phyloP scores from a whole-genome alignment of 2,797 vertebrate genomes.

The Neoniphon sammara region DNA sequence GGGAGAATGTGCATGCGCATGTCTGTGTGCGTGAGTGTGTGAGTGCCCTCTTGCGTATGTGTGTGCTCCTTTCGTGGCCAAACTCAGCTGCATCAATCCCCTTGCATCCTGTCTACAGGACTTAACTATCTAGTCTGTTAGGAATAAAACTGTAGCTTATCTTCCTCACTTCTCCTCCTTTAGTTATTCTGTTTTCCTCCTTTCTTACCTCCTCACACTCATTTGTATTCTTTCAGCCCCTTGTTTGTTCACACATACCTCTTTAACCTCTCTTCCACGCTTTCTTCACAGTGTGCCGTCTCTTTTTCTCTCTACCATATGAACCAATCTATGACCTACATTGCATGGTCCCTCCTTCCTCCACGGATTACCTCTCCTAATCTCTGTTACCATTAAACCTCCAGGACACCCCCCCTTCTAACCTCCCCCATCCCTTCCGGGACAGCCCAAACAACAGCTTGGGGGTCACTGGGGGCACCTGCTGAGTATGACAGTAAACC shows the following conservation, averaged over 20 bases:
- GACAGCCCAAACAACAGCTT: slow-evolving; percentile 77
- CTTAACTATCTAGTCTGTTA: slow-evolving; percentile 49
- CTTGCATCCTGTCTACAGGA: slow-evolving; percentile 36
- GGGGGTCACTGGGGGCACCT: slow-evolving; percentile 44
- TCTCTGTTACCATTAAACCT: slow-evolving; percentile 79
- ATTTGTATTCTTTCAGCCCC: slow-evolving; percentile 34
- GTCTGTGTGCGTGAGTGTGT: neutral
- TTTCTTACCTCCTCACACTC: slow-evolving; percentile 18
- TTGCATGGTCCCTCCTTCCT: slow-evolving; percentile 63
- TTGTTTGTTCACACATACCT: slow-evolving; percentile 45
- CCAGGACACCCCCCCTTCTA: slow-evolving; percentile 51
- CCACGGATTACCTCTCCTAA: slow-evolving; percentile 80
- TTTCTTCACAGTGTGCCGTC: slow-evolving; percentile 30
- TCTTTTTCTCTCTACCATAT: slow-evolving; percentile 19
- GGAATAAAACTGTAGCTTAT: slow-evolving; percentile 30
- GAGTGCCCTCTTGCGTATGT: neutral
- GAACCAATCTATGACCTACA: slow-evolving; percentile 69
- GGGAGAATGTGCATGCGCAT: slow-evolving; percentile 13
- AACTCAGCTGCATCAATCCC: slow-evolving; percentile 40
- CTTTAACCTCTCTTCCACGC: slow-evolving; percentile 11
- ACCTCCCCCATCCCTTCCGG: slow-evolving; percentile 41
- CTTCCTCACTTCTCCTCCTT: slow-evolving; percentile 31
- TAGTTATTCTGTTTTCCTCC: slow-evolving; percentile 8
- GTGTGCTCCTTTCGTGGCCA: slow-evolving; percentile 24
- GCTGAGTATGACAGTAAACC: slow-evolving; percentile 37